Base-by-base conservation (phyloP, 2,888 invertebrate species). In the Junonia oenone region DNA sequence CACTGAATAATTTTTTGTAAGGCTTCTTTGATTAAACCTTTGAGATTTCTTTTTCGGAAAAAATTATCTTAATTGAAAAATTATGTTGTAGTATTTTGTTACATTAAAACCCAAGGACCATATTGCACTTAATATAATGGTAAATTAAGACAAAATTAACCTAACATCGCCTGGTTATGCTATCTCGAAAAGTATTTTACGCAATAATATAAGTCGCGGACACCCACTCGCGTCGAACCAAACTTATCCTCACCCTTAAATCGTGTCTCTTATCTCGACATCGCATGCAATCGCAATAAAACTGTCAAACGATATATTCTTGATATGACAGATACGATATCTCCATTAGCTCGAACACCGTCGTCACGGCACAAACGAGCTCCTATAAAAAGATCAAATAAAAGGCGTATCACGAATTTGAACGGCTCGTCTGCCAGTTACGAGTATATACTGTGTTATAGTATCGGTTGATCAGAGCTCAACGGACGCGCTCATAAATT, bases 241-340 rank as follows among this genome's bases (percentile, higher is more conserved):
- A 61, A 55, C 49, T 56, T 58, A 66, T 69, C 70, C 62, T 68
- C 64, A 68, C 65, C 62, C 64, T 69, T 66, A 69, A 65, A 68
- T 68, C 74, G 72, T 66, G 72, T 64, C 69, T 69, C 71, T 78
- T 78, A 83, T 85, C 82, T 73, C 67, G 66, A 65, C 71, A 81
- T 82, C 81, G 63, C 72, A 73, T 73, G 69, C 73, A 73, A 81
- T 80, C 76, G 76, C 78, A 83, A 85, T 85, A 83, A 85, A 87
- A 81, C 82, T 83, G 85, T 85, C 86, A 81, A 80, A 78, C 75
- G 78, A 71, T 78, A 72, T 76, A 76, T 79, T 76, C 68, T 75
- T 75, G 79, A 83, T 83, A 79, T 86, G 82, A 78, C 80, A 83
- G 81, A 83, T 85, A 75, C 71, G 79, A 82, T 85, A 87, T 86